Evolutionary conservation across 2,113 vertebrate species (phyloP), one percentile per base, ranked within the genome.

Genomic region (Istiophorus platypterus): DNA sequence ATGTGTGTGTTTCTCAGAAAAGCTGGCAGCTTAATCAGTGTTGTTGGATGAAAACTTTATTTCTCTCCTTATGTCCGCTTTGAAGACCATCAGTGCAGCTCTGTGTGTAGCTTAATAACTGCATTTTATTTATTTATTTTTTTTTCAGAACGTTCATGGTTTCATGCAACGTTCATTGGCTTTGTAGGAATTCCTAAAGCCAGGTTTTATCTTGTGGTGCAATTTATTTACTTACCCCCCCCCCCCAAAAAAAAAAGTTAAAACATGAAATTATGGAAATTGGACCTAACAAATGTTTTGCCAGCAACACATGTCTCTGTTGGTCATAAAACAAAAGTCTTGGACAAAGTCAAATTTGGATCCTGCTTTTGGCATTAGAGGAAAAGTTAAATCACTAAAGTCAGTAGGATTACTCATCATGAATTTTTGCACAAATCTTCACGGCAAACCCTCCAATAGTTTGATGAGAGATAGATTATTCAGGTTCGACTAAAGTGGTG

Each of bases 1-100:
- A 54, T 61, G 68, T 42, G 41, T 57, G 49, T 27, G 52, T 56
- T 63, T 56, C 47, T 62, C 39, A 65, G 26, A 71, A 71, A 69
- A 18, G 20, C 58, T 73, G 72, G 58, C 58, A 71, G 41, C 18
- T 39, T 31, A 18, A 56, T 61, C 42, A n/a, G 62, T n/a, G 65
- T 59, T 68, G 31, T 62, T 29, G 42, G 39, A 62, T 51, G 34
- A 61, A 51, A 59, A 61, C 42, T 54, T 68, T 17, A 37, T 39
- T 17, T 34, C 34, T 29, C 12, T 56, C 7, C 24, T 7, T 29
- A 42, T 7, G 1, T 31, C 26, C 18, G 5, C 26, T 67, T 26
- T 58, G 22, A 52, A n/a, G 51, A 24, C 42, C 12, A 15, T 8
- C 7, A 49, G 6, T 24, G 26, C 52, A 13, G n/a, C n/a, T 2